phyloP scores from a whole-genome alignment of 2,797 vertebrate species.

The Pantherophis alleghaniensis region DNA sequence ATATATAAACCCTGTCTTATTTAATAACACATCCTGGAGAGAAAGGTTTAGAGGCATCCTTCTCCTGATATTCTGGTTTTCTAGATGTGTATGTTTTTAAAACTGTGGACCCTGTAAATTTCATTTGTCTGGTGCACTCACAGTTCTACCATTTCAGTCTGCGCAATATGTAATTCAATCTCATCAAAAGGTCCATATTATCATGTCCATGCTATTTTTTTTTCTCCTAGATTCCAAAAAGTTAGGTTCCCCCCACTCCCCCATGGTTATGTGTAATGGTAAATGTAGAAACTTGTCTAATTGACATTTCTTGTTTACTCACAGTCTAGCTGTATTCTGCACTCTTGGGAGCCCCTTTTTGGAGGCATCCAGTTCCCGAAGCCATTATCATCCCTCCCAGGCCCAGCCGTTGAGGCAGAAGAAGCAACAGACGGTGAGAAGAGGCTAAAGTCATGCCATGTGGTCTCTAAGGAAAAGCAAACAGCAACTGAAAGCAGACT shows the following conservation, averaged over 20 bases:
- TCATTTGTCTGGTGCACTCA: not conserved
- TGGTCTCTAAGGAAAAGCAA: not conserved
- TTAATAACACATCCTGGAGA: not conserved
- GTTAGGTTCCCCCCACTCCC: not conserved
- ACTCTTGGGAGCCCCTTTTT: slow-evolving; percentile 30
- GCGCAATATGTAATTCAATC: not conserved
- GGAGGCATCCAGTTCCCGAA: slow-evolving; percentile 3
- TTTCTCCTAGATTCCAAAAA: not conserved
- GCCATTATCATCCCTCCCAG: slow-evolving; percentile 34
- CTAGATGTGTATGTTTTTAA: not conserved
- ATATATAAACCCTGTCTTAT: not conserved
- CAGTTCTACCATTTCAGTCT: not conserved
- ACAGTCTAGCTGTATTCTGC: slow-evolving; percentile 48
- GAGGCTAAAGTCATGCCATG: not conserved
- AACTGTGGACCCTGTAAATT: not conserved
- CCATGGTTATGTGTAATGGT: not conserved
- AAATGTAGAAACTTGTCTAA: not conserved
- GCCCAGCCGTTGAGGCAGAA: not conserved
- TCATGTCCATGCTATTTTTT: not conserved
- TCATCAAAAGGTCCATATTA: not conserved
- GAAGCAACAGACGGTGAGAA: slow-evolving; percentile 14
- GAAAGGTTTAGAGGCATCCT: not conserved
- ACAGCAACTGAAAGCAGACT: not conserved
- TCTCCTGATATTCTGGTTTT: not conserved
- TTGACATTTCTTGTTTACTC: not conserved